phyloP scores from a whole-genome alignment of 1,140 invertebrate genomes.

The Acromyrmex charruanus region DNA sequence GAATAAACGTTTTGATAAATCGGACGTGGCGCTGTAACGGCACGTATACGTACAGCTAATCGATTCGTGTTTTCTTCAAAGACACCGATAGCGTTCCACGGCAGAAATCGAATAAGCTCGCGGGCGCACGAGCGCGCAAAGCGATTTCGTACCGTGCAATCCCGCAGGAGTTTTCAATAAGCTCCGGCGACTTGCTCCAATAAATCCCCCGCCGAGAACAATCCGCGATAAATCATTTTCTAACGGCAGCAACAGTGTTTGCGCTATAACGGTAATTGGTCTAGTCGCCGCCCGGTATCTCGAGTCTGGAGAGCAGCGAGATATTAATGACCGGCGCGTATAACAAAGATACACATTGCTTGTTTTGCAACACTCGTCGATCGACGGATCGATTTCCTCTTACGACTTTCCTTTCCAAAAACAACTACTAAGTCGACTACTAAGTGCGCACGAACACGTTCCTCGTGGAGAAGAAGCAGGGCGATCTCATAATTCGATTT shows the following conservation, averaged over 20 bases:
- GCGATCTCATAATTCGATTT: background rate
- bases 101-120: slow-evolving; percentile 30
- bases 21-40: background rate
- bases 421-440: slow-evolving; percentile 7
- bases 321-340: slow-evolving; percentile 66
- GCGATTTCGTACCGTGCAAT: background rate
- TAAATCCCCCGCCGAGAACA: slow-evolving; percentile 68
- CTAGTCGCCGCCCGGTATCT: slow-evolving; percentile 69
- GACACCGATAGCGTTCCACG: background rate
- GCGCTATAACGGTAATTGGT: slow-evolving; percentile 73
- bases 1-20: slow-evolving; percentile 33
- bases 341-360: slow-evolving; percentile 63
- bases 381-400: slow-evolving; percentile 65
- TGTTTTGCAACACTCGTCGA: slow-evolving; percentile 43
- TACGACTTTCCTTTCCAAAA: slow-evolving; percentile 68
- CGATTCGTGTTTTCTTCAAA: slow-evolving; percentile 21
- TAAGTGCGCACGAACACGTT: background rate
- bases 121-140: background rate
- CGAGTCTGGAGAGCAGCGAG: slow-evolving; percentile 44
- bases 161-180: slow-evolving; percentile 48
- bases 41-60: slow-evolving; percentile 6
- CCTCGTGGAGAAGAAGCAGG: background rate
- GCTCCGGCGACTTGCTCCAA: slow-evolving; percentile 57
- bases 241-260: slow-evolving; percentile 70
- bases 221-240: slow-evolving; percentile 75